Conservation (phyloP, 2,113 vertebrate genomes). For the Gasterosteus aculeatus region DNA sequence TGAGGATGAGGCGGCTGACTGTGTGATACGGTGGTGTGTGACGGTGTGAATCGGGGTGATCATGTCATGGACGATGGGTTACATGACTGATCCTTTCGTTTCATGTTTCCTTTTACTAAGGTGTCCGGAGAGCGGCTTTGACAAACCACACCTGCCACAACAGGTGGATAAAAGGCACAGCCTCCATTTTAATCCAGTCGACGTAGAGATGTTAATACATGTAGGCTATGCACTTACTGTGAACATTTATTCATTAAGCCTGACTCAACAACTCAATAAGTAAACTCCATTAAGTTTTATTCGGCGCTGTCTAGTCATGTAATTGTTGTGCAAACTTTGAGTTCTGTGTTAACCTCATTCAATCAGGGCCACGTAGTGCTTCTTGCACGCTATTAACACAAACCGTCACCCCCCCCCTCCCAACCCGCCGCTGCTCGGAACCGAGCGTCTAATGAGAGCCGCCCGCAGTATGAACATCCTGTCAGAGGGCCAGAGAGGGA, state of each 20-base stretch:
- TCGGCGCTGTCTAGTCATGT: too few relatives aligned
- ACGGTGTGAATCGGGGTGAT: background rate
- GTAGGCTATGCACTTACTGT: too few relatives aligned
- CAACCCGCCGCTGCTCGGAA: background rate
- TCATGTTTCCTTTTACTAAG: background rate
- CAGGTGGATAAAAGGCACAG: background rate
- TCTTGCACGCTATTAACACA: too few relatives aligned
- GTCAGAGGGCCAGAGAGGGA: conserved; percentile 6
- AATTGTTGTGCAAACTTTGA: too few relatives aligned
- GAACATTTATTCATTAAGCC: too few relatives aligned
- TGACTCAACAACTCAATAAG: too few relatives aligned
- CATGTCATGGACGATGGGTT: background rate
- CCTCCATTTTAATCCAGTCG: background rate
- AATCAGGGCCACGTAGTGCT: too few relatives aligned
- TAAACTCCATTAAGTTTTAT: too few relatives aligned
- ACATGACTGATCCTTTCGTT: background rate
- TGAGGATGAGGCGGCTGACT: too few relatives aligned
- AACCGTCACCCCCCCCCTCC: too few relatives aligned
- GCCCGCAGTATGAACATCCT: conserved; percentile 1
- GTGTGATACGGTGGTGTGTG: background rate
- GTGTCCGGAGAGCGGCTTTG: background rate
- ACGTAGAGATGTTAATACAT: background rate
- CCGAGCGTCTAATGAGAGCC: background rate
- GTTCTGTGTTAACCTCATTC: too few relatives aligned
- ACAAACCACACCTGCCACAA: background rate